phyloP scores from a whole-genome alignment of 30 jellyfish, hydroid and myxozoan species.

The Phacellophora camtschatica region DNA sequence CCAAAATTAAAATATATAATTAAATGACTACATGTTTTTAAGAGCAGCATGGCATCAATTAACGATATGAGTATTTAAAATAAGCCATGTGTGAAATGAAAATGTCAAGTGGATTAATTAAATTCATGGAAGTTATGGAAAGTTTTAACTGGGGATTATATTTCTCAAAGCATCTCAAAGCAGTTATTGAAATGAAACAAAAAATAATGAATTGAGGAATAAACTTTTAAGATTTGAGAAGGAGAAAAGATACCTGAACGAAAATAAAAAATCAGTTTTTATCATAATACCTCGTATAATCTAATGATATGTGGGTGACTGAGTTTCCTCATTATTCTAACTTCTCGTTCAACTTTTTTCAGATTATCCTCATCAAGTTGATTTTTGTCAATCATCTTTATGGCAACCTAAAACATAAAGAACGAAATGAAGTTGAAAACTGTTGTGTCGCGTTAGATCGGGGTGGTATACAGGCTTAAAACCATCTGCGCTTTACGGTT shows the following conservation, averaged over 20 bases:
- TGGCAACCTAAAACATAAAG: slow-evolving; percentile 85
- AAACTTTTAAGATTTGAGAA: too few relatives aligned
- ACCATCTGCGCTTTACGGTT: not conserved
- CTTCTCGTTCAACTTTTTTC: slow-evolving; percentile 88
- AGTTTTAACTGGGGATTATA: not conserved
- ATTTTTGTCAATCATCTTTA: slow-evolving; percentile 87
- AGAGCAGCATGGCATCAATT: too few relatives aligned
- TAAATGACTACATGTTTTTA: too few relatives aligned
- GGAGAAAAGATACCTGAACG: too few relatives aligned
- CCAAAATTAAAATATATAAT: too few relatives aligned
- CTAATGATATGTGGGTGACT: slow-evolving; percentile 78
- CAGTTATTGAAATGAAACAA: too few relatives aligned
- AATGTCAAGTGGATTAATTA: not conserved
- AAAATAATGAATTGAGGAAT: too few relatives aligned
- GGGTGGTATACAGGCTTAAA: not conserved
- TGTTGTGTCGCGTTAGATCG: not conserved
- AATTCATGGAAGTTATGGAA: not conserved
- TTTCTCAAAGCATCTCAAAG: too few relatives aligned
- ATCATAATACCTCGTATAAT: slow-evolving; percentile 76
- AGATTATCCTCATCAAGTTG: slow-evolving; percentile 77
- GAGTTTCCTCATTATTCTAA: slow-evolving; percentile 74
- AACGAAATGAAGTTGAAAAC: not conserved
- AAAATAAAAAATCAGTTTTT: too few relatives aligned
- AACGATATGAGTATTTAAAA: too few relatives aligned
- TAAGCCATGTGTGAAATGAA: not conserved